Percentiles rank a stretch among this genome's conserved stretches.
phyloP scores from a whole-genome alignment of 1,140 invertebrate genomes.

The Maconellicoccus hirsutus region DNA sequence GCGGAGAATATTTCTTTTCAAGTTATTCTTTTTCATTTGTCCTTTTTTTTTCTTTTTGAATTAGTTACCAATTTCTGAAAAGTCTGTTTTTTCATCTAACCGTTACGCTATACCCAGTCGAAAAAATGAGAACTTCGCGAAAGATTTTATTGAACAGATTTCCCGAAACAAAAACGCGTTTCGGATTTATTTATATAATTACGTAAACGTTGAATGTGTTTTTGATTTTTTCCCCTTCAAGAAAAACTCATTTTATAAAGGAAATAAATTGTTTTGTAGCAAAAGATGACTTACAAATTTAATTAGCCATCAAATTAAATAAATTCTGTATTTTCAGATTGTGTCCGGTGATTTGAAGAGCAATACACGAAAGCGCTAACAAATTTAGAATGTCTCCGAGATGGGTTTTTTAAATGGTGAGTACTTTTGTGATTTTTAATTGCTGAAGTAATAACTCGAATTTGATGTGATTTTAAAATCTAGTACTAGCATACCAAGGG shows the following conservation, averaged over 20 bases:
- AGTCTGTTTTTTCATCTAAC: not conserved
- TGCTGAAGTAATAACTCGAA: too few relatives aligned
- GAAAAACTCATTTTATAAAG: too few relatives aligned
- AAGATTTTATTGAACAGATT: not conserved
- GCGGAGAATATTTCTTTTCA: too few relatives aligned
- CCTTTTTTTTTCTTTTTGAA: not conserved
- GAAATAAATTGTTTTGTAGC: too few relatives aligned
- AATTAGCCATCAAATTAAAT: not conserved
- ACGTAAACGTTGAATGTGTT: not conserved
- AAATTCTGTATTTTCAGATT: not conserved
- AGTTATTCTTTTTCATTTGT: not conserved
- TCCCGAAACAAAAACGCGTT: not conserved
- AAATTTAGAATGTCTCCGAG: slow-evolving; percentile 4
- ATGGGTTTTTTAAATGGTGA: slow-evolving; percentile 15
- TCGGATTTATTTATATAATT: not conserved
- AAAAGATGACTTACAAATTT: not conserved
- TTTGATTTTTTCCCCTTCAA: not conserved
- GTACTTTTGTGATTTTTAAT: not conserved
- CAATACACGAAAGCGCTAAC: not conserved
- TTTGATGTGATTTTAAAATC: too few relatives aligned
- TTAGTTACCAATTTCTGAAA: not conserved
- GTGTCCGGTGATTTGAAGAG: not conserved
- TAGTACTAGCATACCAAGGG: too few relatives aligned
- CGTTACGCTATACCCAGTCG: not conserved
- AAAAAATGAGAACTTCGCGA: not conserved